These are phyloP conservation scores for Drosophila leonis DNA, from an alignment of 2,888 invertebrate species.

Conservation along the genomic window DNA sequence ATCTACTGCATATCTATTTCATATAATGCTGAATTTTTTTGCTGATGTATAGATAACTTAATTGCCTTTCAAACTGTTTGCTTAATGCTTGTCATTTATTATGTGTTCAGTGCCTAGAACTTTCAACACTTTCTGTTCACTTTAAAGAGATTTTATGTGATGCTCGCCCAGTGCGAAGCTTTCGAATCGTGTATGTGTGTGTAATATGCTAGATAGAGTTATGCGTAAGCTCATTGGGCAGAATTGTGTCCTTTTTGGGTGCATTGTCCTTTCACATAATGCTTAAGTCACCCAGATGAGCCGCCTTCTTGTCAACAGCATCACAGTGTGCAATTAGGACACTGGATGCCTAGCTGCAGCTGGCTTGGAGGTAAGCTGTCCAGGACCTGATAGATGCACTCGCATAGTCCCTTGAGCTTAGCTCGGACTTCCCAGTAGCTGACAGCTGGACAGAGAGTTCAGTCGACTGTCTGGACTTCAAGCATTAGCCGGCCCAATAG, in stretches of 20 bases:
- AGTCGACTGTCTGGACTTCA: not conserved
- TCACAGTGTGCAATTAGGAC: not conserved
- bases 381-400: constrained; percentile 1
- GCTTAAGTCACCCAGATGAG: not conserved
- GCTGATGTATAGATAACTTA: too few species aligned
- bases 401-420: not conserved
- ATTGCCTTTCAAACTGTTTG: too few species aligned
- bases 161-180: too few species aligned
- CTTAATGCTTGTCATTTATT: too few species aligned
- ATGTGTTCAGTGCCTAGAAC: too few species aligned
- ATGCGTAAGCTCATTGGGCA: not conserved
- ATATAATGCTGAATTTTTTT: too few species aligned
- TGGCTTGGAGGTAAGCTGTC: not conserved
- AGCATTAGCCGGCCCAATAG: not conserved
- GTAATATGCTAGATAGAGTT: too few species aligned
- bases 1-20: too few species aligned
- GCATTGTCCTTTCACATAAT: too few species aligned
- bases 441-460: constrained; percentile 1
- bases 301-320: not conserved
- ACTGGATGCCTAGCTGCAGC: not conserved
- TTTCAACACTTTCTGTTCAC: too few species aligned
- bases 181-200: too few species aligned
- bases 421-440: not conserved
- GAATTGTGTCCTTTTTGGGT: not conserved
- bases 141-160: too few species aligned